Evolutionary conservation across 2,113 vertebrate species (phyloP), one percentile per base, ranked within the genome.

Genomic region (Chloroceryle aenea): DNA sequence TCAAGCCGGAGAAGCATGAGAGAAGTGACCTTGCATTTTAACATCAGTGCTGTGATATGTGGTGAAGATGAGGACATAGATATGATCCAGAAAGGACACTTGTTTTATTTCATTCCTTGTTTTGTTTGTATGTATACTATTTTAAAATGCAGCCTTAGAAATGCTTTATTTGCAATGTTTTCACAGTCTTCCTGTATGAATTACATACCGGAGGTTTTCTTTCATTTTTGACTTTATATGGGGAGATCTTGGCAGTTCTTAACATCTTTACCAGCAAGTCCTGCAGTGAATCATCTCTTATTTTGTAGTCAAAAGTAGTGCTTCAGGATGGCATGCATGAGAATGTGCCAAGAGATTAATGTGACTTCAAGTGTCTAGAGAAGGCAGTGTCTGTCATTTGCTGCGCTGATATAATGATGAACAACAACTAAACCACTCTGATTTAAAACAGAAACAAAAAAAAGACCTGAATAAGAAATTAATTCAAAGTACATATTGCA

Each of bases 111-210:
- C 18, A 73, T 71, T 88, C 59, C 43, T 94, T 34, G 6, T 26
- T 97, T 94, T 89, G 13, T 53, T 90, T 94, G 13, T 55, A 19
- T 85, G 18, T 76, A 53, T 83, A 80, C 50, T 75, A 30, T 55
- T 91, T 83, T 79, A 91, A 91, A 97, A 96, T 61, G 15, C 75
- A 92, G 40, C 5, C 40, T 89, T 86, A 72, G 59, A 96, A 87
- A 86, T 68, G 36, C 48, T 83, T 73, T 15, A 67, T 82, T 97
- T 91, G 30, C 30, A 76, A 4, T 19, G 8, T 69, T 95, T 89
- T 87, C 16, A 81, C 85, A 95, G 64, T 75, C 15, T 47, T 90
- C 73, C 7, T 90, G 36, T 77, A 20, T 87, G 47, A 93, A 83
- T 85, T 69, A 47, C 0, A 3, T 34, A 38, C 11, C 8, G 2